Evolutionary conservation across 2,888 invertebrate genomes (phyloP).

Genomic region (Brassicogethes aeneus): DNA sequence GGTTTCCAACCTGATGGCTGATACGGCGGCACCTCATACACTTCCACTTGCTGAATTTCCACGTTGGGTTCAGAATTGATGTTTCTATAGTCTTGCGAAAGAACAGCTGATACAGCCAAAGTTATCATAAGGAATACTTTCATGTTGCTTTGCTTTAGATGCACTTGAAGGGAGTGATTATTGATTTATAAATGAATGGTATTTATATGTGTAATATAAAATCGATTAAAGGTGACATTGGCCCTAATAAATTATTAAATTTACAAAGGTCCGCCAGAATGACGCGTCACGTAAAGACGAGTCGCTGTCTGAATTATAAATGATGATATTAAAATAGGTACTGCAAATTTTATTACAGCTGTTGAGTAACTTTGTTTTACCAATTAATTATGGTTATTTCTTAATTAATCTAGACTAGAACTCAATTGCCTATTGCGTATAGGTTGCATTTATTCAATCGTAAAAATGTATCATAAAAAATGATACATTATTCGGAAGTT

Average conservation of each 20-base stretch:
- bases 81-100: too few species aligned
- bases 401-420: too few species aligned
- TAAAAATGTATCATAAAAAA: too few species aligned
- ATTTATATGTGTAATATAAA: neutral
- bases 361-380: too few species aligned
- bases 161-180: neutral
- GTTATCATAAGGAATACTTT: neutral
- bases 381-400: too few species aligned
- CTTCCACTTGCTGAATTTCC: neutral
- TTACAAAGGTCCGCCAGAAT: neutral
- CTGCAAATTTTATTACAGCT: too few species aligned
- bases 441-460: too few species aligned
- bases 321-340: slow-evolving; percentile 8
- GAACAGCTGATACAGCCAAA: neutral
- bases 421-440: too few species aligned
- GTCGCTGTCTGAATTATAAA: slow-evolving; percentile 9
- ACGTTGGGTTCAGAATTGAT: neutral
- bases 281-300: slow-evolving; percentile 12
- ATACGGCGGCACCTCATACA: neutral
- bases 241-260: neutral
- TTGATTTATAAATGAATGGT: neutral
- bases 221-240: neutral
- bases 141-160: neutral
- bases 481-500: too few species aligned
- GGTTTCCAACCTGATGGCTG: neutral